A percentile compares a stretch with the other conserved stretches of the same genome.
These are phyloP conservation scores for Drosophila leonis DNA, from an alignment of 2,888 invertebrate species.

Conservation along the genomic window DNA sequence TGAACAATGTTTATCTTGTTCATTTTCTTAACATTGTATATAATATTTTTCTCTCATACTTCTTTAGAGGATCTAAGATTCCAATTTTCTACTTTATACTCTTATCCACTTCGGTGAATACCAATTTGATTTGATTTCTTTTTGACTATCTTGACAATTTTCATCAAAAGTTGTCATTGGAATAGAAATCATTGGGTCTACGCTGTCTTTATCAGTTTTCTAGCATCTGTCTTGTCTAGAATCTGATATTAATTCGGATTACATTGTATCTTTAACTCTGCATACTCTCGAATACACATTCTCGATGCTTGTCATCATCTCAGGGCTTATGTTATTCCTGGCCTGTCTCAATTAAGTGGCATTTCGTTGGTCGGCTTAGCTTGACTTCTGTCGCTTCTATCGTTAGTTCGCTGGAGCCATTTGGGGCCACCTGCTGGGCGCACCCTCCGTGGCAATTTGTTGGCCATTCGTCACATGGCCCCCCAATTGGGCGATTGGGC, in stretches of 20 bases:
- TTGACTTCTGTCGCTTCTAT: conserved; percentile 46
- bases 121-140: background rate
- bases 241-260: background rate
- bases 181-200: background rate
- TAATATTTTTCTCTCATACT: background rate
- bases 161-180: conserved; percentile 6
- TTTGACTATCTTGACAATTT: conserved; percentile 14
- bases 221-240: background rate
- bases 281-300: too few relatives aligned
- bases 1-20: background rate
- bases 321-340: background rate
- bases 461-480: conserved; percentile 42
- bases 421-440: conserved; percentile 59
- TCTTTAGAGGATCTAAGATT: too few relatives aligned
- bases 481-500: conserved; percentile 22
- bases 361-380: conserved; percentile 47
- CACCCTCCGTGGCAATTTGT: conserved; percentile 53
- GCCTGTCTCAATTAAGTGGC: conserved; percentile 46
- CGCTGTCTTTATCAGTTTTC: background rate
- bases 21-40: background rate
- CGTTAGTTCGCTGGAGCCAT: conserved; percentile 16
- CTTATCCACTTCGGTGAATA: background rate
- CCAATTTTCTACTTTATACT: too few relatives aligned
- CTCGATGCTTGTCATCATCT: conserved; percentile 11
- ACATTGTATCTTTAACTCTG: background rate